Conservation (phyloP, 2,113 vertebrate species). For the Cheirogaleus medius region DNA sequence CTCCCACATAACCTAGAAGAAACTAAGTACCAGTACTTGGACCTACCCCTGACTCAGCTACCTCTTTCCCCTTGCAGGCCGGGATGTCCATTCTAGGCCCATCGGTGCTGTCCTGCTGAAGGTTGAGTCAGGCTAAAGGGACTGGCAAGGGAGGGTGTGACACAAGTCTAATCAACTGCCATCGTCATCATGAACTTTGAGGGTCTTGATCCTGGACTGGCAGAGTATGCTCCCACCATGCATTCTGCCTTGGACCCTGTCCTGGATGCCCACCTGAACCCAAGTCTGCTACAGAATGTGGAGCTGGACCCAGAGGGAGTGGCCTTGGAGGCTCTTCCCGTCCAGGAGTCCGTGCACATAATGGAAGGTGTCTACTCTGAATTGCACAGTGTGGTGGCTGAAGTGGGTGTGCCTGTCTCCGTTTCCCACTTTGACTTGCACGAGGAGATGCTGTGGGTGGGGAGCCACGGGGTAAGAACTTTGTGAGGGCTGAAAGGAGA, state of each 20-base stretch:
- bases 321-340: slow-evolving; percentile 85
- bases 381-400: slow-evolving; percentile 94
- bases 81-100: slow-evolving; percentile 50
- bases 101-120: slow-evolving; percentile 47
- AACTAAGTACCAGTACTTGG: neutral
- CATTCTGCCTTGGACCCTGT: slow-evolving; percentile 89
- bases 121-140: slow-evolving; percentile 49
- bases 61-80: slow-evolving; percentile 70
- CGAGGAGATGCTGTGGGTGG: slow-evolving; percentile 98
- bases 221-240: slow-evolving; percentile 89
- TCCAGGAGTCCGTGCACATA: slow-evolving; percentile 92
- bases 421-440: slow-evolving; percentile 96
- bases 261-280: slow-evolving; percentile 92
- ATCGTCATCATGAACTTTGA: slow-evolving; percentile 94
- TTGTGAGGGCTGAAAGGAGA: slow-evolving; percentile 19
- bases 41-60: slow-evolving; percentile 44
- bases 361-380: slow-evolving; percentile 98
- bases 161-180: neutral
- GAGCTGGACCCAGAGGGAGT: slow-evolving; percentile 93
- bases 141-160: slow-evolving; percentile 57
- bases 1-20: neutral
- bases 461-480: slow-evolving; percentile 94
- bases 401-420: slow-evolving; percentile 95
- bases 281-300: slow-evolving; percentile 91
- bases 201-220: slow-evolving; percentile 91